Evolutionary conservation across 23 tunicate genomes (phyloP), one percentile per base, ranked within the genome.

Genomic region (Oikopleura albicans): DNA sequence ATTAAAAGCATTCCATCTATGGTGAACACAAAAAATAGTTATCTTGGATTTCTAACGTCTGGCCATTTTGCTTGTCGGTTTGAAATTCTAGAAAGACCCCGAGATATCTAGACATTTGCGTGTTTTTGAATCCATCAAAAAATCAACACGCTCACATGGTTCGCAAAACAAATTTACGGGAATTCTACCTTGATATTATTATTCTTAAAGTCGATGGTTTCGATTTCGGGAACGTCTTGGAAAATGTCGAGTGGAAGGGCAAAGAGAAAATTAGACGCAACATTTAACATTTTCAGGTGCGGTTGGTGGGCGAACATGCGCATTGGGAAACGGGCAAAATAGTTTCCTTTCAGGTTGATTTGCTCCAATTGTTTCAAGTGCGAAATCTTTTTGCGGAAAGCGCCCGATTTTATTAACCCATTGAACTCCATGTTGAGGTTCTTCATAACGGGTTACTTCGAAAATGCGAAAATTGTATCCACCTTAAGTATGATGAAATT

Each of bases 121-220:
- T n/a, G n/a, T n/a, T n/a, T n/a, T n/a, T n/a, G n/a, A n/a, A n/a
- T n/a, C n/a, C n/a, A n/a, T n/a, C n/a, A n/a, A n/a, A n/a, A n/a
- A n/a, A n/a, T n/a, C n/a, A n/a, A n/a, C n/a, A n/a, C n/a, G n/a
- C n/a, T n/a, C n/a, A n/a, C n/a, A n/a, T n/a, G n/a, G n/a, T n/a
- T n/a, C n/a, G n/a, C n/a, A n/a, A n/a, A n/a, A n/a, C n/a, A n/a
- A n/a, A n/a, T n/a, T n/a, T n/a, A n/a, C n/a, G n/a, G n/a, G n/a
- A n/a, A n/a, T n/a, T n/a, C 31, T 71, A 71, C 79, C 79, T 71
- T 71, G 79, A 71, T 71, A 31, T 71, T 71, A 71, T 71, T 71
- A 71, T 71, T 16, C 31, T 37, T 16, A 4, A 71, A 16, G 79
- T 29, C 27, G 35, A 71, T 27, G 37, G 28, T 37, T 2, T 12